These are phyloP conservation scores for Andrena trimmerana DNA, from an alignment of 2,888 invertebrate species.

Conservation along the genomic window DNA sequence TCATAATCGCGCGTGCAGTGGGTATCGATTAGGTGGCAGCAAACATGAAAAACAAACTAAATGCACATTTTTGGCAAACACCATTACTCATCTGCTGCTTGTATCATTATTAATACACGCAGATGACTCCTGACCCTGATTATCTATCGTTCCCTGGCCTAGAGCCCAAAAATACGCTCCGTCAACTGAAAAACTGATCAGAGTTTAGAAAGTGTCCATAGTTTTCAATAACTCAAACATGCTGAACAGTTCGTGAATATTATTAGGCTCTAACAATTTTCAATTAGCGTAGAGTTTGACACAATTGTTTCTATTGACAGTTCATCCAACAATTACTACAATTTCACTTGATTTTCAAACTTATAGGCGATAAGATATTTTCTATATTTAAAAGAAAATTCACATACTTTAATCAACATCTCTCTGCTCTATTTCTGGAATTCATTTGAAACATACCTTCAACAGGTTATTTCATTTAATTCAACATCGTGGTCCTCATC, in stretches of 20 bases:
- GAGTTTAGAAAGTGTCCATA: constrained; percentile 10
- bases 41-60: constrained; percentile 13
- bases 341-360: background rate
- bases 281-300: background rate
- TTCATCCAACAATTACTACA: background rate
- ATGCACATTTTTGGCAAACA: constrained; percentile 24
- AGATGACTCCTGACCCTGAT: constrained; percentile 40
- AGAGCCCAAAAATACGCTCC: constrained; percentile 41
- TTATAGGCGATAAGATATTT: background rate
- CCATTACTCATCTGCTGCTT: background rate
- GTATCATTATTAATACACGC: constrained; percentile 41
- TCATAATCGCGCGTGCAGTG: background rate
- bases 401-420: too few species aligned
- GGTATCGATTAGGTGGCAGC: background rate
- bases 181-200: background rate
- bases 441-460: too few species aligned
- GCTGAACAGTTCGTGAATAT: background rate
- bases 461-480: too few species aligned
- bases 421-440: too few species aligned
- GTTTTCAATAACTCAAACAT: background rate
- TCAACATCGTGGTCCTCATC: too few species aligned
- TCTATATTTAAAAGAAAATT: too few species aligned
- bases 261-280: background rate
- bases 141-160: constrained; percentile 23
- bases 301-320: background rate